Percentiles rank a stretch among this genome's conserved stretches.
phyloP scores from a whole-genome alignment of 2,113 vertebrate species.

The Scomber colias region DNA sequence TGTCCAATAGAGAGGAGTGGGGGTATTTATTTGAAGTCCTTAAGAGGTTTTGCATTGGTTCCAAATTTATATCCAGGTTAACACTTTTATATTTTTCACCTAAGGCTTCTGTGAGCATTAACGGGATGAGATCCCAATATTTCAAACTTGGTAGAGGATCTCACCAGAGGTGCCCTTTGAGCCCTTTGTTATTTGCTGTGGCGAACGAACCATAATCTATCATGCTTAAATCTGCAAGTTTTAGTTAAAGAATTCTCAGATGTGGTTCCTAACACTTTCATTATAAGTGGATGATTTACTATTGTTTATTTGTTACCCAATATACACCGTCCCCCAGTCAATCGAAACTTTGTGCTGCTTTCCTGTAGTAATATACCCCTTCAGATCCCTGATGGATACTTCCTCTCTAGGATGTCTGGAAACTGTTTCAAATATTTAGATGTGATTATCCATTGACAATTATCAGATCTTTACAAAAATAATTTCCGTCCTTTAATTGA shows the following conservation, averaged over 20 bases:
- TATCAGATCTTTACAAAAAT: too few species aligned
- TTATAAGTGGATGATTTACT: slow-evolving; percentile 2
- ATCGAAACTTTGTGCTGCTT: not conserved
- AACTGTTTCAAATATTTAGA: too few species aligned
- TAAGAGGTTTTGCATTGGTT: too few species aligned
- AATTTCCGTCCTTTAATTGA: too few species aligned
- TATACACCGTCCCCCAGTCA: not conserved
- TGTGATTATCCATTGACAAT: too few species aligned
- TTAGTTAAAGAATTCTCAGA: not conserved
- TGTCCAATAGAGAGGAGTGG: too few species aligned
- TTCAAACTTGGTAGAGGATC: not conserved
- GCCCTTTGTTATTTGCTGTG: not conserved
- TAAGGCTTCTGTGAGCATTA: not conserved
- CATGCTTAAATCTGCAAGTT: not conserved
- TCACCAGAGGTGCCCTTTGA: not conserved
- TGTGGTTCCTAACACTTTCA: not conserved
- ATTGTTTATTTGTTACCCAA: not conserved
- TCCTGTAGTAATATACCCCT: not conserved
- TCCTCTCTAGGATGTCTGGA: not conserved
- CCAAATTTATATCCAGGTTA: too few species aligned
- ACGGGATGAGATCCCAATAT: not conserved
- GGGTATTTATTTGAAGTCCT: too few species aligned
- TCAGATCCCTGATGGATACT: not conserved
- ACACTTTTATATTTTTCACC: too few species aligned
- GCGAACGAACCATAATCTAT: not conserved